A percentile compares a stretch with the other conserved stretches of the same genome.
phyloP scores from a whole-genome alignment of 2,113 vertebrate species.

The Callipepla californica region DNA sequence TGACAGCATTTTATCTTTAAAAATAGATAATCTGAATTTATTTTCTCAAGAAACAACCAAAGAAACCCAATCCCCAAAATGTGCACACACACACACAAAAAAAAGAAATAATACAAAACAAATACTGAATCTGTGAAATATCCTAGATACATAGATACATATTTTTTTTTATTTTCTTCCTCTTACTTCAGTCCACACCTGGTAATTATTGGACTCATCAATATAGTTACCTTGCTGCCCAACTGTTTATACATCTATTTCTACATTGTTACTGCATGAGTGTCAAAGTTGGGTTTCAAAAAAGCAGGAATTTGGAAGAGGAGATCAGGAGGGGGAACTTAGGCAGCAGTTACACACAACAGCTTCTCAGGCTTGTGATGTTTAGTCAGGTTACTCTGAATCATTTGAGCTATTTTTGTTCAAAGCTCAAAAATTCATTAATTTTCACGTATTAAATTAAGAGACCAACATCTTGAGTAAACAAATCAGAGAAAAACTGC shows the following conservation, averaged over 20 bases:
- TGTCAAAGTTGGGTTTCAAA: neutral
- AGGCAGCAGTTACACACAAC: neutral
- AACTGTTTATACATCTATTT: neutral
- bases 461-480: neutral
- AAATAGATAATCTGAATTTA: neutral
- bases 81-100: neutral
- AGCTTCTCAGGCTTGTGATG: neutral
- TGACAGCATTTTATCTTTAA: neutral
- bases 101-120: neutral
- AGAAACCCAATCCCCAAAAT: neutral
- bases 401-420: neutral
- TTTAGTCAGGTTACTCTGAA: neutral
- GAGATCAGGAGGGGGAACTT: neutral
- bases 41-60: neutral
- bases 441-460: neutral
- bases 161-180: neutral
- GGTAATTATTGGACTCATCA: neutral
- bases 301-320: neutral
- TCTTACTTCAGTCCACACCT: neutral
- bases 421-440: neutral
- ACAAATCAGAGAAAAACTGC: neutral
- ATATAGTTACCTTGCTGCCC: neutral
- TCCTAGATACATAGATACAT: rapidly evolving
- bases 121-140: neutral
- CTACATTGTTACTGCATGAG: neutral